phyloP scores from a whole-genome alignment of 2,113 vertebrate species.

The Chitala chitala region DNA sequence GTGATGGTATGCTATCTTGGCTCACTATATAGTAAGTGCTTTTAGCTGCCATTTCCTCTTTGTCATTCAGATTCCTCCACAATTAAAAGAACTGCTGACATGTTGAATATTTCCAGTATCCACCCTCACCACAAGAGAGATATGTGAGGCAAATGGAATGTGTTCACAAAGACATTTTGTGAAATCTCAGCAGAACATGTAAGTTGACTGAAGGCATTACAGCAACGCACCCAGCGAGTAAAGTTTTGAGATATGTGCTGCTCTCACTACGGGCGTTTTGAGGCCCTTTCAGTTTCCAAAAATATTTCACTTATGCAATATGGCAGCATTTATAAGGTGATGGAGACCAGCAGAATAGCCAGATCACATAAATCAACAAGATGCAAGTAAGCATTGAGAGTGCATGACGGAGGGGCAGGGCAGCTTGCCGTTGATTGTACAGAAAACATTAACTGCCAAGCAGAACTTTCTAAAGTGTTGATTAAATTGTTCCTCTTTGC shows the following conservation, averaged over 20 bases:
- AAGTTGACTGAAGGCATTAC: slow-evolving; percentile 77
- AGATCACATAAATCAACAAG: slow-evolving; percentile 69
- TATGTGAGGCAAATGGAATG: slow-evolving; percentile 64
- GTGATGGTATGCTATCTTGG: not conserved
- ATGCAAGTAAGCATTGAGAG: slow-evolving; percentile 59
- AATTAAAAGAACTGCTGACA: slow-evolving; percentile 44
- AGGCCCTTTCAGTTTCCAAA: slow-evolving; percentile 67
- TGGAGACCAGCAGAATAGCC: slow-evolving; percentile 74
- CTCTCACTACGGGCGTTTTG: slow-evolving; percentile 60
- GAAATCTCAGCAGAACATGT: slow-evolving; percentile 70
- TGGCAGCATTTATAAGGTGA: slow-evolving; percentile 74
- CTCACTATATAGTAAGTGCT: slow-evolving; percentile 25
- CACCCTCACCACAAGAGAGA: slow-evolving; percentile 58
- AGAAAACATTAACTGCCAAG: slow-evolving; percentile 41
- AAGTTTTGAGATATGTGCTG: slow-evolving; percentile 70
- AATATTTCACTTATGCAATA: slow-evolving; percentile 70
- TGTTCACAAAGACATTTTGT: slow-evolving; percentile 60
- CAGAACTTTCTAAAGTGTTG: slow-evolving; percentile 20
- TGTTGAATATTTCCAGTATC: slow-evolving; percentile 55
- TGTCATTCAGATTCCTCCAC: slow-evolving; percentile 61
- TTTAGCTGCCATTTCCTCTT: slow-evolving; percentile 64
- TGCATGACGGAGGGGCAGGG: slow-evolving; percentile 40
- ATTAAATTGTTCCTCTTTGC: slow-evolving; percentile 25
- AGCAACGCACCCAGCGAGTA: slow-evolving; percentile 62
- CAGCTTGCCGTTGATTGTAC: slow-evolving; percentile 44